phyloP scores from a whole-genome alignment of 2,113 vertebrate species.

The Noctilio leporinus region DNA sequence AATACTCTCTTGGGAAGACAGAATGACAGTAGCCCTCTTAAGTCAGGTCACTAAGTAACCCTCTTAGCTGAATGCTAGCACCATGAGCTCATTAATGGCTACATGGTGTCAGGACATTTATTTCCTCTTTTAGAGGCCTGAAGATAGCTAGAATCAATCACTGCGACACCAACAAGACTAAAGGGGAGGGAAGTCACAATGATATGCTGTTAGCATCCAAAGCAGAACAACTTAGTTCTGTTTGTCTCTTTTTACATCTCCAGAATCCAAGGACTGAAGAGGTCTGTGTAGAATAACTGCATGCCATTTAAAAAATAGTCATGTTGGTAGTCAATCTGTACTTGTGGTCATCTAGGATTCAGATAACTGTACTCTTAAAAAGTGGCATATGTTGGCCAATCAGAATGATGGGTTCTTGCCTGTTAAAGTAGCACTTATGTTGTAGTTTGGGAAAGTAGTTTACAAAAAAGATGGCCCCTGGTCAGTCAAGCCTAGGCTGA shows the following conservation, averaged over 20 bases:
- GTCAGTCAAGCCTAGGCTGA: not conserved
- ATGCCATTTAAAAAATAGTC: not conserved
- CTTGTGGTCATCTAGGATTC: not conserved
- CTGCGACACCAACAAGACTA: not conserved
- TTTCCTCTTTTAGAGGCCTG: not conserved
- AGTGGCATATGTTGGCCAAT: not conserved
- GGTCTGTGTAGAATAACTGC: not conserved
- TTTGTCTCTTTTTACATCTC: not conserved
- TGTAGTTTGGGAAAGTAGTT: not conserved
- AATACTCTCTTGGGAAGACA: conserved; percentile 1
- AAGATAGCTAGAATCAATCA: not conserved
- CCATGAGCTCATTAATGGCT: conserved; percentile 13
- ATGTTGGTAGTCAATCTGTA: not conserved
- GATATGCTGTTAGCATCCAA: not conserved
- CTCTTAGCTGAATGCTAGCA: not conserved
- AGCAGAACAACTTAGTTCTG: not conserved
- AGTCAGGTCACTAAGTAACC: not conserved
- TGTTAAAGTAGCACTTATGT: not conserved
- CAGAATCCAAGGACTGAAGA: not conserved
- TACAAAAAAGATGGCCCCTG: not conserved
- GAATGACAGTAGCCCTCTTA: not conserved
- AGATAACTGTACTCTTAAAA: not conserved
- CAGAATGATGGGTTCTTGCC: not conserved
- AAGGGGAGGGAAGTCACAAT: not conserved
- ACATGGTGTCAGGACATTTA: not conserved